Evolutionary conservation across 2,113 vertebrate genomes (phyloP).

Genomic region (Alethe diademata): DNA sequence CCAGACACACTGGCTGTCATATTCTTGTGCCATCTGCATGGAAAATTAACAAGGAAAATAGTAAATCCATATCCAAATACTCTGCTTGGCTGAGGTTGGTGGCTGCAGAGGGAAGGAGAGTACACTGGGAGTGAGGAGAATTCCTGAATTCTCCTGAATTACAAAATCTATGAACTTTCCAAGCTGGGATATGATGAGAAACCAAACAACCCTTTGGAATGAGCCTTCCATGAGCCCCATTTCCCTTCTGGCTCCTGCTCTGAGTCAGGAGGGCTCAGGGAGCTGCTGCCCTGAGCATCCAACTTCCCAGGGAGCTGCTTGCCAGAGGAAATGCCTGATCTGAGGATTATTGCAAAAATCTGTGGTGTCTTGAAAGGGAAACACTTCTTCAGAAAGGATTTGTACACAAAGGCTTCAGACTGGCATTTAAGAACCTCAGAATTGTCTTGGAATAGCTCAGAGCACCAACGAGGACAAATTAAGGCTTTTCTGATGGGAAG

Average conservation of each 20-base stretch:
- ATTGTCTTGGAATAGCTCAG: not conserved
- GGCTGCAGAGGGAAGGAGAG: not conserved
- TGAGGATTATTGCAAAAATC: not conserved
- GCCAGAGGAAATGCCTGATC: not conserved
- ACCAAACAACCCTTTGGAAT: not conserved
- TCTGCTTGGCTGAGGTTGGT: not conserved
- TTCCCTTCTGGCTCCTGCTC: not conserved
- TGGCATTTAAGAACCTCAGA: not conserved
- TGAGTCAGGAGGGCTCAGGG: not conserved
- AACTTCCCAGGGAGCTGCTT: not conserved
- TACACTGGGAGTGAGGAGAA: not conserved
- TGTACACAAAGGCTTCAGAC: not conserved
- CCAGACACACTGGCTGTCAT: not conserved
- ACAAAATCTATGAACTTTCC: not conserved
- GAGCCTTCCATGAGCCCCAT: not conserved
- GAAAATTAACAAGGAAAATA: not conserved
- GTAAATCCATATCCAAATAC: not conserved
- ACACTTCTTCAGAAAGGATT: not conserved
- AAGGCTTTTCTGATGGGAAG: not conserved
- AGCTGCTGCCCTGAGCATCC: not conserved
- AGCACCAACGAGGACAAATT: not conserved
- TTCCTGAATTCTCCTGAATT: not conserved
- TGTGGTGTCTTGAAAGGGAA: not conserved
- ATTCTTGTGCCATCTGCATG: not conserved
- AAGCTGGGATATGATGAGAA: not conserved